Percentiles rank a stretch among this genome's conserved stretches.
Conservation (phyloP, 2,797 vertebrate genomes). For the Pangasius krempfi region DNA sequence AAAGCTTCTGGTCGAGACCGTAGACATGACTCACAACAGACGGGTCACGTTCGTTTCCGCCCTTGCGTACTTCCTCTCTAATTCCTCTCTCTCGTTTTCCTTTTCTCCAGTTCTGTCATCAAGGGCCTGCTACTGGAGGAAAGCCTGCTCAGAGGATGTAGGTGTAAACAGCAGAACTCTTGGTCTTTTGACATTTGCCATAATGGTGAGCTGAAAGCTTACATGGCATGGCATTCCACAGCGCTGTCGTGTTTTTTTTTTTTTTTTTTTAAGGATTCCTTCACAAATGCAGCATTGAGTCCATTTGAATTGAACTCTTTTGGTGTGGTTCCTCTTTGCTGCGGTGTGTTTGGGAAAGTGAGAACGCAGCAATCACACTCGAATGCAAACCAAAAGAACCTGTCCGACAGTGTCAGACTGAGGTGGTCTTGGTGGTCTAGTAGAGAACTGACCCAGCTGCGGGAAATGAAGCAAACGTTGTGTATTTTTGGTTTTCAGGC, state of each 20-base stretch:
- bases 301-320: not conserved
- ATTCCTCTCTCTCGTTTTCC: not conserved
- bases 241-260: not conserved
- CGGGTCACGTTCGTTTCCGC: slow-evolving; percentile 32
- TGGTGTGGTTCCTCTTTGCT: not conserved
- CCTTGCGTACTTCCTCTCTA: slow-evolving; percentile 49
- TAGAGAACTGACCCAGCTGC: not conserved
- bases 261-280: not conserved
- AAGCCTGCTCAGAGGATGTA: not conserved
- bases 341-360: not conserved
- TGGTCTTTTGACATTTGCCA: too few species aligned
- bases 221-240: not conserved
- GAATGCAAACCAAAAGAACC: not conserved
- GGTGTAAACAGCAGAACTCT: not conserved
- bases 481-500: not conserved
- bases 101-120: slow-evolving; percentile 21
- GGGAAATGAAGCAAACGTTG: not conserved
- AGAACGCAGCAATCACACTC: not conserved
- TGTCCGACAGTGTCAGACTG: not conserved
- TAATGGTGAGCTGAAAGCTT: not conserved
- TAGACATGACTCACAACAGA: slow-evolving; percentile 45
- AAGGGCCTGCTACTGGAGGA: not conserved
- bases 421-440: not conserved
- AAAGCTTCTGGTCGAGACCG: slow-evolving; percentile 16
- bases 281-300: not conserved